Evolutionary conservation across 37 sponge, comb jelly and placozoan species (phyloP), one percentile per base, ranked within the genome.

Genomic region (Lycopodina hypogea): DNA sequence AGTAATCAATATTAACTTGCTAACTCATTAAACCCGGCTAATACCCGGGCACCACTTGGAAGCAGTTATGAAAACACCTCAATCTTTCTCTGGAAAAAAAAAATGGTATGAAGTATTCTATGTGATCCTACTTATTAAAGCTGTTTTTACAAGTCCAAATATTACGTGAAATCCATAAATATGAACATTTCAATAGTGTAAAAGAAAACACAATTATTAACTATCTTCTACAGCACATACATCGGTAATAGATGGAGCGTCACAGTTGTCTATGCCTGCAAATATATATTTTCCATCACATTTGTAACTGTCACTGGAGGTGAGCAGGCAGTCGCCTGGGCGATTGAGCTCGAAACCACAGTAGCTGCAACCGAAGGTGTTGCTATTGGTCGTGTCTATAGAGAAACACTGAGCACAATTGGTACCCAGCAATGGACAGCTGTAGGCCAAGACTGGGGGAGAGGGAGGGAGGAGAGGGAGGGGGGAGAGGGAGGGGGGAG

Each of bases 361-460:
- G 78, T 87, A 86, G 40, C 69, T 69, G 72, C 94, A 93, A 6
- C 73, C 36, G 69, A 68, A 94, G 35, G 42, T 59, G 28, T 62
- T 22, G 9, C 48, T 4, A 45, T 45, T 45, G 4, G 48, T 45
- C 4, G 48, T 45, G 7, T 67, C 72, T 11, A 82, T 68, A 30
- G 86, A 69, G 50, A 93, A 83, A 84, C 97, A 96, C 71, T 83
- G 81, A 29, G 85, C 87, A 69, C 97, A 96, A 85, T 88, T 86
- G 32, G 71, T 75, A 4, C 91, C 92, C 86, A 86, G 50, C 24
- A 70, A 61, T 18, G 40, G 58, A 69, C 97, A 96, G 62, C 74
- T 77, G 86, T 96, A 96, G 37, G 93, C 78, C 3, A 73, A 71
- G 3, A 90, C 93, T 92, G 76, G 23, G 24, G 33, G 59, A 6